Percentiles rank a stretch among this genome's conserved stretches.
Evolutionary conservation across 2,888 invertebrate genomes (phyloP).

Genomic region (Platerodrilus igneus): DNA sequence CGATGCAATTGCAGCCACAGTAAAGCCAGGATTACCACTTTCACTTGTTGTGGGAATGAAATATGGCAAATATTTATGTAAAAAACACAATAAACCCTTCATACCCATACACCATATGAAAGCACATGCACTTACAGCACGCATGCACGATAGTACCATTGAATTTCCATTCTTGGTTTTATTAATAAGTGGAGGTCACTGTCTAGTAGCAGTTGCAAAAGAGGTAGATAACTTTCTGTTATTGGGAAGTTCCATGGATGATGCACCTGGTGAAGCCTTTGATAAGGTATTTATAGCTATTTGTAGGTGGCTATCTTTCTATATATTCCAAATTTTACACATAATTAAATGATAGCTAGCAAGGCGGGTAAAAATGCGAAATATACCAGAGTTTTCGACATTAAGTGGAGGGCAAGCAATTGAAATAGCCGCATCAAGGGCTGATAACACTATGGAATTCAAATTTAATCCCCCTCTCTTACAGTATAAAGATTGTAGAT

Average conservation of each 20-base stretch:
- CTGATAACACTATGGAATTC: constrained; percentile 61
- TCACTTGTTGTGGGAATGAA: constrained; percentile 77
- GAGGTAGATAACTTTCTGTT: constrained; percentile 71
- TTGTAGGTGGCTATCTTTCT: constrained; percentile 2
- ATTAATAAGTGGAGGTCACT: constrained; percentile 91
- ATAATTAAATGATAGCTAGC: constrained; percentile 56
- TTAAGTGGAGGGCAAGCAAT: constrained; percentile 82
- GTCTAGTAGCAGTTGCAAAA: constrained; percentile 71
- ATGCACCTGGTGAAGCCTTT: constrained; percentile 89
- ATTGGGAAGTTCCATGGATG: constrained; percentile 75
- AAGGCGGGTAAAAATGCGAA: constrained; percentile 75
- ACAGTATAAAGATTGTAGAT: constrained; percentile 73
- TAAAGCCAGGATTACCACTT: constrained; percentile 76
- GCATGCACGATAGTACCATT: constrained; percentile 65
- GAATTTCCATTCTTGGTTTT: constrained; percentile 86
- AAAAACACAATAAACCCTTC: constrained; percentile 66
- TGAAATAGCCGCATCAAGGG: constrained; percentile 69
- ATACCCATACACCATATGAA: constrained; percentile 99
- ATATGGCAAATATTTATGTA: constrained; percentile 74
- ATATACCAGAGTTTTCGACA: constrained; percentile 66
- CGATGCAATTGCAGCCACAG: constrained; percentile 88
- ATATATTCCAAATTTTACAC: background rate
- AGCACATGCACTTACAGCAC: constrained; percentile 89
- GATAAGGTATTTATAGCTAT: constrained; percentile 66
- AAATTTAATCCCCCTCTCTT: constrained; percentile 63